phyloP scores from a whole-genome alignment of 2,888 invertebrate species.

The Salpingus planirostris region DNA sequence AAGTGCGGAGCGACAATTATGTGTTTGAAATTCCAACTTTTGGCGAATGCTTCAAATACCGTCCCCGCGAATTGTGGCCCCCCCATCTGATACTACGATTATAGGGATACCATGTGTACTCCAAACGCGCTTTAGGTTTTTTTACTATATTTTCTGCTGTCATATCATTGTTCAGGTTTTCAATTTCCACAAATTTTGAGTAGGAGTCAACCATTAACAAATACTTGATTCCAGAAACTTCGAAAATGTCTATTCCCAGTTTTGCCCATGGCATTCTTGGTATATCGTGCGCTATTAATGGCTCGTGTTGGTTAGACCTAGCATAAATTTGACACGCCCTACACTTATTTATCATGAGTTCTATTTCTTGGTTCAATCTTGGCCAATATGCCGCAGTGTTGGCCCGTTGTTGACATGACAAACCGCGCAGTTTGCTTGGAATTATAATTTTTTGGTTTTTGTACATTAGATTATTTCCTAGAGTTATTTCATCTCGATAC shows the following conservation, averaged over 20 bases:
- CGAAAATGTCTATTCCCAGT: not conserved
- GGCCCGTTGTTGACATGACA: too few relatives aligned
- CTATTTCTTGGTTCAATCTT: not conserved
- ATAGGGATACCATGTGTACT: not conserved
- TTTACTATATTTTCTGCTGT: not conserved
- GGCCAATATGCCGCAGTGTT: not conserved
- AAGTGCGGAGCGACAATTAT: not conserved
- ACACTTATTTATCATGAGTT: not conserved
- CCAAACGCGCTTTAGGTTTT: not conserved
- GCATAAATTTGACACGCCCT: not conserved
- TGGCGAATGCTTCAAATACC: constrained; percentile 1
- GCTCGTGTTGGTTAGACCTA: not conserved
- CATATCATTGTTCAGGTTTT: not conserved
- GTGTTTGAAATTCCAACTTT: constrained; percentile 2
- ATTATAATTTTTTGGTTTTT: constrained; percentile 18
- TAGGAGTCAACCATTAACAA: not conserved
- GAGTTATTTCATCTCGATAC: constrained; percentile 7
- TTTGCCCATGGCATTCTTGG: constrained; percentile 1
- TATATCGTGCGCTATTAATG: not conserved
- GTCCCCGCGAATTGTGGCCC: not conserved
- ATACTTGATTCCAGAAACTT: not conserved
- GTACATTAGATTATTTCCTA: constrained; percentile 15
- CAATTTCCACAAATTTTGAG: not conserved
- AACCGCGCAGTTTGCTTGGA: constrained; percentile 6
- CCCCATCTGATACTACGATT: not conserved